Evolutionary conservation across 1,140 invertebrate species (phyloP), one percentile per base, ranked within the genome.

Genomic region (Anoplolepis gracilipes): DNA sequence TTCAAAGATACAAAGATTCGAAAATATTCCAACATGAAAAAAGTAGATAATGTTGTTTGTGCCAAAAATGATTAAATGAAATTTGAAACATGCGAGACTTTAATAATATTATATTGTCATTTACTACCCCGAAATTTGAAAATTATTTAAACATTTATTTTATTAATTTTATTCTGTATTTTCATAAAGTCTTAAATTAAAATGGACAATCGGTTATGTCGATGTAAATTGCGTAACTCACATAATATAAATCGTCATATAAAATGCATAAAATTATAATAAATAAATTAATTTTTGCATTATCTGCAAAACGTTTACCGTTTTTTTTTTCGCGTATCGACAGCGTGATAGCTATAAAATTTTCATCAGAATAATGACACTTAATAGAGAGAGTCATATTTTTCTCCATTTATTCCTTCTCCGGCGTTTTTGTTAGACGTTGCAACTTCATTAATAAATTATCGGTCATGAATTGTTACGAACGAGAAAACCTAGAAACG

Each of bases 281-380:
- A 65, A 33, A 78, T 1, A n/a, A n/a, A n/a, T n/a, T n/a, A n/a
- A n/a, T n/a, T n/a, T n/a, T n/a, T n/a, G 7, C n/a, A 65, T 1
- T 33, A 33, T 22, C 19, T 64, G 28, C 39, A n/a, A 64, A 64
- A 64, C 6, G 11, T 13, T 33, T 19, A 28, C 61, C 4, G 64
- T 39, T 69, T 33, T 69, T 22, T 69, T 33, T 79, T 22, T 69
- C 33, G 30, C 22, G 22, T 13, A 49, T 33, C 33, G 65, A 72
- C 49, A 72, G 16, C 42, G 64, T 10, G 33, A 22, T 55, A 57
- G 30, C 42, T 36, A 49, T 39, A 57, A 16, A 8, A 10, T 70
- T 69, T 25, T 70, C 33, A 22, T 72, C 53, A n/a, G 19, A 39
- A 67, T 70, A 81, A 81, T 81, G 70, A 59, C 19, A 33, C 53